A percentile compares a stretch with the other conserved stretches of the same genome.
Evolutionary conservation across 2,888 invertebrate species (phyloP).

Genomic region (Rhogogaster chlorosoma): DNA sequence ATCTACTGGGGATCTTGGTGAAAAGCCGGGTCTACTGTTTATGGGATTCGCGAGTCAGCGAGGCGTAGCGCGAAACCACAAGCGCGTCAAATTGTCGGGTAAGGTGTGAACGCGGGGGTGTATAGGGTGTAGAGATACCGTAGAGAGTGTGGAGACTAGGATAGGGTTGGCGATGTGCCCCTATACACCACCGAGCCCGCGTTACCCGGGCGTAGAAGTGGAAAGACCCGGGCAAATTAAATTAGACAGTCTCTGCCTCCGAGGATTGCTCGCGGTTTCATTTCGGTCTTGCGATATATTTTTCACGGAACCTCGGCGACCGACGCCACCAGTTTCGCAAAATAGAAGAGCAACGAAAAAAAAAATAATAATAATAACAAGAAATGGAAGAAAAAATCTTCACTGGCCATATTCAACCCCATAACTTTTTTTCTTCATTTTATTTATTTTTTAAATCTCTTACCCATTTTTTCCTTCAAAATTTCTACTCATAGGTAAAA

Average conservation of each 20-base stretch:
- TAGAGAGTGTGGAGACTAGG: not conserved
- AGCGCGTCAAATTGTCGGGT: constrained; percentile 62
- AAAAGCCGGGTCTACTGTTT: constrained; percentile 26
- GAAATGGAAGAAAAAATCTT: not conserved
- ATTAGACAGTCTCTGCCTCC: constrained; percentile 67
- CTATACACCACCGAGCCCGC: constrained; percentile 3
- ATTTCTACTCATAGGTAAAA: not conserved
- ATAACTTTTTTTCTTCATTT: not conserved
- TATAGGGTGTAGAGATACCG: not conserved
- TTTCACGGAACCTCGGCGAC: constrained; percentile 36
- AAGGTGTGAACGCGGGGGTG: constrained; percentile 59
- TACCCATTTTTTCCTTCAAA: not conserved
- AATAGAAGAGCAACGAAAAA: not conserved
- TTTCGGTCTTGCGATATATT: constrained; percentile 63
- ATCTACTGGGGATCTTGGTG: not conserved
- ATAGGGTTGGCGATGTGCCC: constrained; percentile 41
- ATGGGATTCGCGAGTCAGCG: constrained; percentile 35
- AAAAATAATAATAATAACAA: not conserved
- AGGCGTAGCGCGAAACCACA: constrained; percentile 51
- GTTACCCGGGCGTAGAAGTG: constrained; percentile 54
- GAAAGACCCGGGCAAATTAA: constrained; percentile 65
- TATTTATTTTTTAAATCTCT: too few species aligned
- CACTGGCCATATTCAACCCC: not conserved
- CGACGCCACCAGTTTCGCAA: not conserved
- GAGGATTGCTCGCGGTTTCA: constrained; percentile 65